These are phyloP conservation scores for Linnaemya vulpina DNA, from an alignment of 2,888 invertebrate genomes.

Conservation along the genomic window DNA sequence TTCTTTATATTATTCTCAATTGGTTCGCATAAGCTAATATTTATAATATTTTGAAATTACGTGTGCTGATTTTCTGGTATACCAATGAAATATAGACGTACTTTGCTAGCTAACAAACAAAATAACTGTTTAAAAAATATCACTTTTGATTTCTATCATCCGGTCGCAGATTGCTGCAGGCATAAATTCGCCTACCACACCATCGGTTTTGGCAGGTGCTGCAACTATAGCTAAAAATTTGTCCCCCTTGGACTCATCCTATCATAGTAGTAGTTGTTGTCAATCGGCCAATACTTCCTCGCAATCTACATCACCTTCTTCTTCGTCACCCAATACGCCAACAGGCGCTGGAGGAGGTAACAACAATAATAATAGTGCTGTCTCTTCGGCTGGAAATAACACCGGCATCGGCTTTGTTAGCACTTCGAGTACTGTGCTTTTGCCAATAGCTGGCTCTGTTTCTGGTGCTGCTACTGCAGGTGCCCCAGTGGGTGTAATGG, in stretches of 20 bases:
- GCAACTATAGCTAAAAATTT: slow-evolving; percentile 82
- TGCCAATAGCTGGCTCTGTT: slow-evolving; percentile 75
- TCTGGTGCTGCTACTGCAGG: slow-evolving; percentile 75
- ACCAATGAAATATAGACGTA: too few relatives aligned
- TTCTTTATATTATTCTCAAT: too few relatives aligned
- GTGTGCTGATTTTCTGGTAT: too few relatives aligned
- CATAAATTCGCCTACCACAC: slow-evolving; percentile 88
- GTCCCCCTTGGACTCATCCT: slow-evolving; percentile 85
- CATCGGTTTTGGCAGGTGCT: slow-evolving; percentile 78
- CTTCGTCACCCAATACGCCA: slow-evolving; percentile 84
- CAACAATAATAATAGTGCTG: slow-evolving; percentile 58
- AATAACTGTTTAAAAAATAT: neutral
- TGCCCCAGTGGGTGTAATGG: slow-evolving; percentile 71
- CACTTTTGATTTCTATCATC: neutral
- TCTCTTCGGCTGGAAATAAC: slow-evolving; percentile 69
- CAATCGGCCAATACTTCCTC: slow-evolving; percentile 86
- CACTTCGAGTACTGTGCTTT: slow-evolving; percentile 65
- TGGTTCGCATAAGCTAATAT: too few relatives aligned
- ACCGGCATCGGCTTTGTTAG: slow-evolving; percentile 70
- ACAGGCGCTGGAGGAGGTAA: slow-evolving; percentile 77
- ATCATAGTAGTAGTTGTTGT: slow-evolving; percentile 83
- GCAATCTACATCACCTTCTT: slow-evolving; percentile 86
- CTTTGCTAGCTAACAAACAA: too few relatives aligned
- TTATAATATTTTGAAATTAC: too few relatives aligned
- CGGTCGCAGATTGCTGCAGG: slow-evolving; percentile 85